These are phyloP conservation scores for Cyrtodaria siliqua DNA, from an alignment of 2,888 invertebrate species.

Conservation along the genomic window DNA sequence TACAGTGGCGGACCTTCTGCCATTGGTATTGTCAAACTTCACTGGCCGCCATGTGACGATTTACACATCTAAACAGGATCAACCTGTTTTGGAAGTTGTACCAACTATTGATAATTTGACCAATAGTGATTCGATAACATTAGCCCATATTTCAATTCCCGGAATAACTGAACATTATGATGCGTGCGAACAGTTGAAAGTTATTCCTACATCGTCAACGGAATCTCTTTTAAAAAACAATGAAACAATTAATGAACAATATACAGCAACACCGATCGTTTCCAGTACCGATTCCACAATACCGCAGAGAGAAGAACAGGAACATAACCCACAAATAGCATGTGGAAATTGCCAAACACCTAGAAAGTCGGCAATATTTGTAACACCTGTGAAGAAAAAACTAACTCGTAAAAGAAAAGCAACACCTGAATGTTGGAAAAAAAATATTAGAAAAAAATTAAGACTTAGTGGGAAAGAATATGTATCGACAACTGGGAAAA, in stretches of 20 bases:
- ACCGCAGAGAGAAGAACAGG: too few species aligned
- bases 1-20: constrained; percentile 22
- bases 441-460: constrained; percentile 46
- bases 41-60: neutral
- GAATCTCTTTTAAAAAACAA: too few species aligned
- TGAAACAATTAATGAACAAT: neutral
- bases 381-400: constrained; percentile 23
- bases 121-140: too few species aligned
- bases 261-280: too few species aligned
- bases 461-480: constrained; percentile 40
- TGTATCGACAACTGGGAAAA: constrained; percentile 25
- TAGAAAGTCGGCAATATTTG: constrained; percentile 21
- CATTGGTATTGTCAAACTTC: constrained; percentile 20
- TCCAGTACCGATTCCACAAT: too few species aligned
- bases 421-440: constrained; percentile 38
- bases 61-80: constrained; percentile 14
- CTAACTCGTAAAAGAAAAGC: constrained; percentile 29
- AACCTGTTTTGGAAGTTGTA: neutral
- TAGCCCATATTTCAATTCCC: constrained; percentile 18
- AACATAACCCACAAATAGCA: too few species aligned
- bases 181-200: too few species aligned
- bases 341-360: too few species aligned
- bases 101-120: neutral
- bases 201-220: too few species aligned
- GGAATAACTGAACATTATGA: constrained; percentile 23